Conservation (phyloP, 2,797 vertebrate species). For the Sebastes wilsoni region DNA sequence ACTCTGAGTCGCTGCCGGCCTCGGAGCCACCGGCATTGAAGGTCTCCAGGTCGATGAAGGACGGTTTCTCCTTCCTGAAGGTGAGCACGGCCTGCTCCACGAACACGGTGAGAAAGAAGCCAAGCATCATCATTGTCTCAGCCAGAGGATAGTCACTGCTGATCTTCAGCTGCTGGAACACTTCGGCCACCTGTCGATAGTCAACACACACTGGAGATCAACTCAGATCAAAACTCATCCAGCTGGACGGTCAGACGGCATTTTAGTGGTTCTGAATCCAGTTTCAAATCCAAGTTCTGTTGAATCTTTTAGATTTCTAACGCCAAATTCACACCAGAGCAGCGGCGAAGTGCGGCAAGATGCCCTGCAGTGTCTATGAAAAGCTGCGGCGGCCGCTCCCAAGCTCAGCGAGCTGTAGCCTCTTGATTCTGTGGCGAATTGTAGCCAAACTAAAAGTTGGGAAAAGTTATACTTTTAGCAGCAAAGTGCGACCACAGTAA, state of each 20-base stretch:
- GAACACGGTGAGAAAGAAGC: constrained; percentile 92
- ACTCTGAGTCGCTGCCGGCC: constrained; percentile 92
- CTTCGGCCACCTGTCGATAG: constrained; percentile 80
- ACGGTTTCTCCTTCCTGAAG: constrained; percentile 89
- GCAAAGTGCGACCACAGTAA: too few species aligned
- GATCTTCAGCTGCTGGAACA: constrained; percentile 82
- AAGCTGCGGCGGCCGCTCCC: too few species aligned
- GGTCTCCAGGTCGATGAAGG: constrained; percentile 94
- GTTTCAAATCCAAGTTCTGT: neutral
- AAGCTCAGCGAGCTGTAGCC: too few species aligned
- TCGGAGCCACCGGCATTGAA: constrained; percentile 92
- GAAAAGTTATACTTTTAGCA: too few species aligned
- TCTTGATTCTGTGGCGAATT: too few species aligned
- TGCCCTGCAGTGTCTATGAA: too few species aligned
- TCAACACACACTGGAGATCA: neutral
- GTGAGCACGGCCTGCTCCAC: constrained; percentile 91
- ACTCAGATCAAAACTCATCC: neutral
- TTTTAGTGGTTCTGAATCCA: neutral
- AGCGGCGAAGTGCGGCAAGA: too few species aligned
- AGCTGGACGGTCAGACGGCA: neutral
- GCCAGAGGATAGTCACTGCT: constrained; percentile 89
- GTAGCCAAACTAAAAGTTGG: too few species aligned
- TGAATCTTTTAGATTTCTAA: neutral
- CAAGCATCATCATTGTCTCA: constrained; percentile 91
- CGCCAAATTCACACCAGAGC: too few species aligned